Conservation (phyloP, 2,797 vertebrate species). For the Discoglossus pictus region DNA sequence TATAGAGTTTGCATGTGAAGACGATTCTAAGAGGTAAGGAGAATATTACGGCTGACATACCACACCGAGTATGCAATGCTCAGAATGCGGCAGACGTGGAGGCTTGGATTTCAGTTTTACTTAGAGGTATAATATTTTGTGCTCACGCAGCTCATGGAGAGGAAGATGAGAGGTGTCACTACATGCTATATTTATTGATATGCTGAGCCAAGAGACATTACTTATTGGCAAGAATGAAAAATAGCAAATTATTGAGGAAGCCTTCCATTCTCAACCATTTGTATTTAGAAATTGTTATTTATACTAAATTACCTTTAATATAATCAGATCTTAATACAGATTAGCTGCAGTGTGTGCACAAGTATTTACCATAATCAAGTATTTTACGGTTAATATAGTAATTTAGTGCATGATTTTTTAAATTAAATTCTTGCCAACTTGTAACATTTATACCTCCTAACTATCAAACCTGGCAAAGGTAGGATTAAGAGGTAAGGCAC, state of each 20-base stretch:
- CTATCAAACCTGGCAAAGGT: too few species aligned
- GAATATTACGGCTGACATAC: conserved; percentile 38
- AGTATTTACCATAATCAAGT: too few species aligned
- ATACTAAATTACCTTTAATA: too few species aligned
- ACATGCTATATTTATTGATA: conserved; percentile 19
- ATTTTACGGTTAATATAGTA: too few species aligned
- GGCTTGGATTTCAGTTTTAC: conserved; percentile 29
- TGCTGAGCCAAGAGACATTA: neutral
- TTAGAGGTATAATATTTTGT: conserved; percentile 28
- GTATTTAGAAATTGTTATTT: conserved; percentile 19
- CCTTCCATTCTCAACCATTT: neutral
- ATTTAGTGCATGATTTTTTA: too few species aligned
- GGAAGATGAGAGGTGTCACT: conserved; percentile 31
- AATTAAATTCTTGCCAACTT: too few species aligned
- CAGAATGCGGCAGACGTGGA: neutral
- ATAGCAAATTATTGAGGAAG: neutral
- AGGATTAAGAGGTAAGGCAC: too few species aligned
- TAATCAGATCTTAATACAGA: too few species aligned
- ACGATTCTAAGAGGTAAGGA: conserved; percentile 38
- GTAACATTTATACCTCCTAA: too few species aligned
- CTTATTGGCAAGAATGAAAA: conserved; percentile 1
- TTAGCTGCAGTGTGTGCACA: too few species aligned
- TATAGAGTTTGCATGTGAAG: conserved; percentile 20
- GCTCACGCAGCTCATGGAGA: conserved; percentile 36
- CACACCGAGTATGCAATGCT: conserved; percentile 33